Evolutionary conservation across 2,113 vertebrate species (phyloP).

Genomic region (Osmerus eperlanus): DNA sequence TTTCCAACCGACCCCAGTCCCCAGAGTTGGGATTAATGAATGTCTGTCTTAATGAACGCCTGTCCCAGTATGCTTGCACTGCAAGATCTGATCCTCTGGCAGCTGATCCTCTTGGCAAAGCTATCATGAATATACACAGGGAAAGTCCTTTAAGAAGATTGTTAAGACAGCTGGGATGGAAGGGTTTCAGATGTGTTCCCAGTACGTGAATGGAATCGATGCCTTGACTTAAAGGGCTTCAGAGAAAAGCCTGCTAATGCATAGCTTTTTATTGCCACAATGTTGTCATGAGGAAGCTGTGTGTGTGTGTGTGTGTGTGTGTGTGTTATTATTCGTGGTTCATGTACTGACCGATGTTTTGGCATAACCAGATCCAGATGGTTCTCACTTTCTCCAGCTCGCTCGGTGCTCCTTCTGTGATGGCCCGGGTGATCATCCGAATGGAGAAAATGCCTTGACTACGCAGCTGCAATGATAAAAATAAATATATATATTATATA

Average conservation of each 20-base stretch:
- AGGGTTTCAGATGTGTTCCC: constrained; percentile 5
- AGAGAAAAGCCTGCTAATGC: background rate
- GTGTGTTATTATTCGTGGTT: background rate
- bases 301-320: background rate
- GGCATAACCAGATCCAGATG: constrained; percentile 67
- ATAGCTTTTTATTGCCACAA: background rate
- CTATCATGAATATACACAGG: background rate
- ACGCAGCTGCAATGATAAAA: constrained; percentile 45
- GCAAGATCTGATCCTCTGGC: background rate
- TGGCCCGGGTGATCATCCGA: constrained; percentile 41
- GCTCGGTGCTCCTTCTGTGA: constrained; percentile 49
- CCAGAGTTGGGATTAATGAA: constrained; percentile 12
- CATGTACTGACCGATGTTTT: constrained; percentile 53
- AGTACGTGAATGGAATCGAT: background rate
- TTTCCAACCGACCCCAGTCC: constrained; percentile 2
- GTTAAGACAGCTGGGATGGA: background rate
- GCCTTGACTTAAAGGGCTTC: background rate
- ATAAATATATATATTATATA: background rate
- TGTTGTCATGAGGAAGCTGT: background rate
- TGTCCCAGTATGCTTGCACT: background rate
- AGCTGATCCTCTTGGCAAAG: background rate
- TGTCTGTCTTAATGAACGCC: constrained; percentile 7
- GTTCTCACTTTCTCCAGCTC: constrained; percentile 55
- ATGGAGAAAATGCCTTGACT: constrained; percentile 16
- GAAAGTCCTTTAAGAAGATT: background rate